Evolutionary conservation across 2,113 vertebrate species (phyloP).

Genomic region (Heloderma charlesbogerti): DNA sequence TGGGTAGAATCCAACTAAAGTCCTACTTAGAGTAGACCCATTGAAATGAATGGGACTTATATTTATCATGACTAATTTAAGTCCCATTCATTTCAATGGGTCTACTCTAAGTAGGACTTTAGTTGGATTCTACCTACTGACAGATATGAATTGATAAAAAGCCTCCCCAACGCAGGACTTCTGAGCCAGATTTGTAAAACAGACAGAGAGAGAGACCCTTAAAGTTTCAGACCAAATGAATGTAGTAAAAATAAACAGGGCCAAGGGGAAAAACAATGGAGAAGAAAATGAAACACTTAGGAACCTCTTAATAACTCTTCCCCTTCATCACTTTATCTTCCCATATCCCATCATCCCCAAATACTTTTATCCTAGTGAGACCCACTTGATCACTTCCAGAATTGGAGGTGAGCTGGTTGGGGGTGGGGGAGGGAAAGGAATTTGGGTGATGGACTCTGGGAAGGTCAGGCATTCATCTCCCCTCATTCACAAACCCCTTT

Average conservation of each 20-base stretch:
- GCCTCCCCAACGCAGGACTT: neutral
- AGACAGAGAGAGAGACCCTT: neutral
- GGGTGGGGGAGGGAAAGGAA: too few relatives aligned
- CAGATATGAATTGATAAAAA: too few relatives aligned
- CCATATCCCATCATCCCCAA: neutral
- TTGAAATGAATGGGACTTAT: too few relatives aligned
- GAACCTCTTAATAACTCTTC: slow-evolving; percentile 47
- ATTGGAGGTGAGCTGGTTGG: neutral
- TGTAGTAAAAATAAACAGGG: slow-evolving; percentile 49
- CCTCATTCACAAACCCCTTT: neutral
- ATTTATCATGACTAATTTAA: too few relatives aligned
- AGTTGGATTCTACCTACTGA: too few relatives aligned
- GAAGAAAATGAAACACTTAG: slow-evolving; percentile 64
- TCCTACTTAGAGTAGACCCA: too few relatives aligned
- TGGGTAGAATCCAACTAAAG: too few relatives aligned
- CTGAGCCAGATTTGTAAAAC: neutral
- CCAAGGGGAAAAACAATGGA: slow-evolving; percentile 38
- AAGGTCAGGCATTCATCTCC: neutral
- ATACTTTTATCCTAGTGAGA: neutral
- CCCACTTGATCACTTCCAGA: neutral
- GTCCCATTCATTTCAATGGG: too few relatives aligned
- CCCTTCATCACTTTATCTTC: neutral
- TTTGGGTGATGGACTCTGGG: neutral
- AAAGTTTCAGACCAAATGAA: slow-evolving; percentile 36
- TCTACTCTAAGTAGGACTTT: too few relatives aligned